A percentile compares a stretch with the other conserved stretches of the same genome.
Conservation (phyloP, 92 coral and sea anemone genomes). For the Isaurus tuberculatus region DNA sequence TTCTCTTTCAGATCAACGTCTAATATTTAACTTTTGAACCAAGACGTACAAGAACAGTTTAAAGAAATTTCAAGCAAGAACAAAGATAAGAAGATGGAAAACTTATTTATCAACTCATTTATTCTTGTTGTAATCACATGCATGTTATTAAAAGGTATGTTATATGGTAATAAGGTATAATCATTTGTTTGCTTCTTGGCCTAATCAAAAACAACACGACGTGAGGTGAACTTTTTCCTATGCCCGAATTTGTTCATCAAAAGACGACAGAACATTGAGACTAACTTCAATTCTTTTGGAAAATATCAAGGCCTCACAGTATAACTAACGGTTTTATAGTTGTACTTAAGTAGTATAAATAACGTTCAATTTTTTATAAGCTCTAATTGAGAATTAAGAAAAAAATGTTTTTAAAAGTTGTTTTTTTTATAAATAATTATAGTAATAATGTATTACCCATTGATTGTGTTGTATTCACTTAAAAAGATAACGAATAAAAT, state of each 20-base stretch:
- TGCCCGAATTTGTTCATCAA: slow-evolving; percentile 24
- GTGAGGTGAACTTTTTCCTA: not conserved
- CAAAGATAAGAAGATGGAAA: not conserved
- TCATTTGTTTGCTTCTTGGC: not conserved
- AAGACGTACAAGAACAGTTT: not conserved
- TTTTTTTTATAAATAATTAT: too few relatives aligned
- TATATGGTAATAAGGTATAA: not conserved
- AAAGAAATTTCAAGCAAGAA: not conserved
- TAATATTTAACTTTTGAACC: not conserved
- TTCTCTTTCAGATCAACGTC: not conserved
- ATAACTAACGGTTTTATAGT: too few relatives aligned
- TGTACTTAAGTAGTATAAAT: too few relatives aligned
- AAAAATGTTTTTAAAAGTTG: too few relatives aligned
- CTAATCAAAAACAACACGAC: not conserved
- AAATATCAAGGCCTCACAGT: not conserved
- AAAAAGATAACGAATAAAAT: too few relatives aligned
- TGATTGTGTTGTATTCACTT: too few relatives aligned
- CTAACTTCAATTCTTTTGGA: not conserved
- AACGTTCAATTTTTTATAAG: too few relatives aligned
- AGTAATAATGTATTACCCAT: too few relatives aligned
- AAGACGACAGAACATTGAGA: not conserved
- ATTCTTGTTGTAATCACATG: not conserved
- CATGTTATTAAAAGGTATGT: not conserved
- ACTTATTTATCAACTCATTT: not conserved
- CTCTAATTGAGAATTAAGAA: not conserved